A percentile compares a stretch with the other conserved stretches of the same genome.
Evolutionary conservation across 2,113 vertebrate genomes (phyloP).

Genomic region (Trachemys scripta): DNA sequence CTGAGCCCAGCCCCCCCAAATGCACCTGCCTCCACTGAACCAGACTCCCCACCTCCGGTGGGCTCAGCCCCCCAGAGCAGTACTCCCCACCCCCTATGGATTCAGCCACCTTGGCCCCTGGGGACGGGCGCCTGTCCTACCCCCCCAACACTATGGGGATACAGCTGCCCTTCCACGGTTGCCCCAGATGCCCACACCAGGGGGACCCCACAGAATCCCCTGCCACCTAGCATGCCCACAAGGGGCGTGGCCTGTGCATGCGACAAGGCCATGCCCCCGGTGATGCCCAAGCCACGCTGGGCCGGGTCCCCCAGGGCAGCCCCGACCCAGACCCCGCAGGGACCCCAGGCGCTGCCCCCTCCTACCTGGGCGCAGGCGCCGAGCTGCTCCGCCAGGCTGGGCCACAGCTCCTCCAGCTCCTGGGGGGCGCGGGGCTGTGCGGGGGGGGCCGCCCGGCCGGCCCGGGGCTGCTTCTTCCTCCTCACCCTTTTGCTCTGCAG

Average conservation of each 20-base stretch:
- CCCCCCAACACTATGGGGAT: too few species aligned
- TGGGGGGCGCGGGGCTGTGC: constrained; percentile 41
- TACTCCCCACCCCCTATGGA: neutral
- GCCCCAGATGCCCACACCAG: neutral
- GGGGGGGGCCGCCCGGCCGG: accelerated
- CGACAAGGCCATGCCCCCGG: too few species aligned
- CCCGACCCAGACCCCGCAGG: neutral
- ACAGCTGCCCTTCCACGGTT: neutral
- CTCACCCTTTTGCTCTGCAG: constrained; percentile 83
- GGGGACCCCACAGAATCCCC: too few species aligned
- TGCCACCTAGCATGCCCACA: too few species aligned
- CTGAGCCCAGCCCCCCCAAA: neutral
- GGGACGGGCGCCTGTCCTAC: too few species aligned
- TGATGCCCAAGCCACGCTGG: too few species aligned
- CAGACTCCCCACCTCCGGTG: neutral
- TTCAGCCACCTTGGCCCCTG: too few species aligned
- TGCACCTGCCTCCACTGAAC: too few species aligned
- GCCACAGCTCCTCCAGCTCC: constrained; percentile 86
- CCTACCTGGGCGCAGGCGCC: constrained; percentile 74
- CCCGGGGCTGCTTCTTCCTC: constrained; percentile 78
- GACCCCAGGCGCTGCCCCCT: neutral
- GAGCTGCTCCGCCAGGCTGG: constrained; percentile 84
- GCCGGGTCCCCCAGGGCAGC: too few species aligned
- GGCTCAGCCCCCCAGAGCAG: neutral
- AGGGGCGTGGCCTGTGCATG: too few species aligned